These are phyloP conservation scores for Gymnoscopelus braueri DNA, from an alignment of 2,797 vertebrate genomes.

Conservation along the genomic window DNA sequence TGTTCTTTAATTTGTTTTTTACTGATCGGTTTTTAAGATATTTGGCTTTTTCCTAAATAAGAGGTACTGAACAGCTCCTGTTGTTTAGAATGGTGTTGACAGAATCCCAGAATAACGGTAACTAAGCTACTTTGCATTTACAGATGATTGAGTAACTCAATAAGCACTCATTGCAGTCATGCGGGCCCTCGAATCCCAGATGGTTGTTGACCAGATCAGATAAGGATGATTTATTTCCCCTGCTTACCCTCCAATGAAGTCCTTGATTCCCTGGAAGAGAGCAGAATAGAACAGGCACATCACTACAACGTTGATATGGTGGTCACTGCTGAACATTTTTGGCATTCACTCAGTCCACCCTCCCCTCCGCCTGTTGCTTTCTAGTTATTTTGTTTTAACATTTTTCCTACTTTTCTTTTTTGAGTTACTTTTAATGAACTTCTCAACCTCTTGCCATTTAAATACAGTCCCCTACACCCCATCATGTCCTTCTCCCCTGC, in stretches of 20 bases:
- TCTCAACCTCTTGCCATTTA: background rate
- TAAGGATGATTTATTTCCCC: background rate
- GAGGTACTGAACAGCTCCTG: background rate
- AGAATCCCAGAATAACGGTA: background rate
- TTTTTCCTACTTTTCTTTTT: background rate
- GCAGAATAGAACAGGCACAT: conserved; percentile 26
- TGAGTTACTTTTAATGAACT: background rate
- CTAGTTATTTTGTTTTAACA: background rate
- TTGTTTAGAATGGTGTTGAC: background rate
- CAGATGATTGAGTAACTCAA: conserved; percentile 1
- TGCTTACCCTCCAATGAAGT: conserved; percentile 78
- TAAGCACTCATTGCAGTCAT: conserved; percentile 8
- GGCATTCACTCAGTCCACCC: background rate
- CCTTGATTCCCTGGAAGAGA: conserved; percentile 77
- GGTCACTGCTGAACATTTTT: conserved; percentile 20
- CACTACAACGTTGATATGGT: conserved; percentile 20
- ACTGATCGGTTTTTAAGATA: too few species aligned
- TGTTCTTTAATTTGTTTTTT: too few species aligned
- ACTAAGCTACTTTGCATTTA: background rate
- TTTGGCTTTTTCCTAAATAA: too few species aligned
- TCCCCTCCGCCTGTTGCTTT: background rate
- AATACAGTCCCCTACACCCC: background rate
- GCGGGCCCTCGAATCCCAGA: background rate
- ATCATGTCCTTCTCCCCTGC: background rate
- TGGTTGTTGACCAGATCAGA: background rate